Evolutionary conservation across 2,797 vertebrate genomes (phyloP).

Genomic region (Intellagama lesueurii): DNA sequence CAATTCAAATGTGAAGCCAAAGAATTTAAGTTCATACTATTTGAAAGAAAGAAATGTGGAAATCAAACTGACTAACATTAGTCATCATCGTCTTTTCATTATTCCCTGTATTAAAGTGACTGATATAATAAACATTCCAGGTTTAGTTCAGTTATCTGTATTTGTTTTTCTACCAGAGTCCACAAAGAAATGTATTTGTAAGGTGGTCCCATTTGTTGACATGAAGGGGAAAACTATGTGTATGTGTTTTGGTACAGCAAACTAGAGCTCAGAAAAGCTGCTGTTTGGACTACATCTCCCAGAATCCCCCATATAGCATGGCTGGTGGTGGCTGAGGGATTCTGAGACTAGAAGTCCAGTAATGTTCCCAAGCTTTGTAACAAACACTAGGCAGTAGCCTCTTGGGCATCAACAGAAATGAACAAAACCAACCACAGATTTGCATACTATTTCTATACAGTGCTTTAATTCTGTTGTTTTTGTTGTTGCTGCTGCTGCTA

Average conservation of each 20-base stretch:
- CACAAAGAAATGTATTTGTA: not conserved
- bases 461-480: no score
- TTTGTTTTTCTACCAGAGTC: not conserved
- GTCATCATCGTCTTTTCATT: not conserved
- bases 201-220: not conserved
- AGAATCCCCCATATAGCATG: no score
- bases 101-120: not conserved
- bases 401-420: not conserved
- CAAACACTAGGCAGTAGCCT: not conserved
- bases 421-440: not conserved
- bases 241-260: no score
- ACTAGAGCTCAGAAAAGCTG: no score
- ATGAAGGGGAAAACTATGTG: not conserved
- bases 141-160: not conserved
- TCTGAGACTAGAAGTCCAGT: not conserved
- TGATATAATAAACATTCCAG: not conserved
- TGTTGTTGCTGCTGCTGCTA: no score
- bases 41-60: not conserved
- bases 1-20: not conserved
- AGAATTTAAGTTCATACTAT: no score
- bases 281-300: no score
- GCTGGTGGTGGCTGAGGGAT: not conserved
- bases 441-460: not conserved
- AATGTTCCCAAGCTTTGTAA: not conserved
- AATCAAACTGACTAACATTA: not conserved